Evolutionary conservation across 1,140 invertebrate species (phyloP).

Genomic region (Phortica variegata): DNA sequence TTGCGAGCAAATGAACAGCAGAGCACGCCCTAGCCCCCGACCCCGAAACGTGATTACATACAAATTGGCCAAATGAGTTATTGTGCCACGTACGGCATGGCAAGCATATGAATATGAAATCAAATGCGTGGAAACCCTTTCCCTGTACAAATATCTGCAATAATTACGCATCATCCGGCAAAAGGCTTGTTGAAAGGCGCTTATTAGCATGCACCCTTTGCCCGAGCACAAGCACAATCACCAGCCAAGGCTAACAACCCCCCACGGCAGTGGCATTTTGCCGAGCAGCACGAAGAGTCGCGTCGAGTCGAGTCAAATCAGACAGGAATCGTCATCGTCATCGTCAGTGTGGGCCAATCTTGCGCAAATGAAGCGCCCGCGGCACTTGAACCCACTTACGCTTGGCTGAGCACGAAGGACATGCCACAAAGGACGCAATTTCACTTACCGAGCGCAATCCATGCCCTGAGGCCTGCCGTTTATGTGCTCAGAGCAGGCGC

Average conservation of each 20-base stretch:
- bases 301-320: no score
- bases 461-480: slow-evolving; percentile 90
- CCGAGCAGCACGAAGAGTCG: no score
- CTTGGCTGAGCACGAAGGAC: slow-evolving; percentile 10
- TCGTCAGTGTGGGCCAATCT: no score
- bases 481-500: slow-evolving; percentile 92
- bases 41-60: no score
- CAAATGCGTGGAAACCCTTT: slow-evolving; percentile 8
- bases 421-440: background rate
- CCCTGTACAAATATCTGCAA: slow-evolving; percentile 35
- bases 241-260: no score
- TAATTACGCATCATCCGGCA: slow-evolving; percentile 35
- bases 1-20: slow-evolving; percentile 41
- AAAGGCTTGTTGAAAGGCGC: background rate
- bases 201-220: slow-evolving; percentile 10
- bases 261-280: no score
- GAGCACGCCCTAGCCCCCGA: no score
- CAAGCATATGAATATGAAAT: slow-evolving; percentile 3
- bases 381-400: slow-evolving; percentile 27
- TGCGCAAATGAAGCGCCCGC: slow-evolving; percentile 27
- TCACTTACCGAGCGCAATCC: slow-evolving; percentile 71
- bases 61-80: slow-evolving; percentile 44
- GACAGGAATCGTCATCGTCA: no score
- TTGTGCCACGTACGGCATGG: slow-evolving; percentile 20
- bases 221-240: background rate